Evolutionary conservation across 2,888 invertebrate species (phyloP).

Genomic region (Clepsis dumicolana): DNA sequence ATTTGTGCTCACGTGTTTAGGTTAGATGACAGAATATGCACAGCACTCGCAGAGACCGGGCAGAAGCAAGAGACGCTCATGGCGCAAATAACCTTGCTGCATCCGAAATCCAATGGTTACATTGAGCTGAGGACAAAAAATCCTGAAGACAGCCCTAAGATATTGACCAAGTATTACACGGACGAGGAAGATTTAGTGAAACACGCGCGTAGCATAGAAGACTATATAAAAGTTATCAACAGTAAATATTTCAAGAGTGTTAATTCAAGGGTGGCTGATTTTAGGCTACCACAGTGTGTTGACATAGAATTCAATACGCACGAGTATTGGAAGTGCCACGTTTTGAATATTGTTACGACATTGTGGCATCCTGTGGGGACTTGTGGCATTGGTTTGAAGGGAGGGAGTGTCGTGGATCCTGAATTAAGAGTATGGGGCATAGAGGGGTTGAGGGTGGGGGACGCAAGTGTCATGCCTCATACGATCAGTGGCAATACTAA

Average conservation of each 20-base stretch:
- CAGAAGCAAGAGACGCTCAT: slow-evolving; percentile 4
- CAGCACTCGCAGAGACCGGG: slow-evolving; percentile 8
- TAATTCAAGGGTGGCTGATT: slow-evolving; percentile 44
- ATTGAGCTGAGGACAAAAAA: slow-evolving; percentile 56
- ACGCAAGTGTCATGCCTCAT: slow-evolving; percentile 91
- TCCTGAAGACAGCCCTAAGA: slow-evolving; percentile 58
- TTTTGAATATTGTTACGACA: slow-evolving; percentile 44
- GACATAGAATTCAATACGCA: background rate
- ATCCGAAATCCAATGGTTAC: slow-evolving; percentile 58
- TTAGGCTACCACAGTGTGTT: background rate
- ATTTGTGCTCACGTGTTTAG: slow-evolving; percentile 22
- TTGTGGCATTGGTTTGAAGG: slow-evolving; percentile 48
- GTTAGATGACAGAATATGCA: slow-evolving; percentile 7
- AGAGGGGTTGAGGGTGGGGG: slow-evolving; percentile 86
- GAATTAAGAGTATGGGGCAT: slow-evolving; percentile 48
- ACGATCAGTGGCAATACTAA: slow-evolving; percentile 91
- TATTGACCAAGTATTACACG: slow-evolving; percentile 56
- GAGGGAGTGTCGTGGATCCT: slow-evolving; percentile 46
- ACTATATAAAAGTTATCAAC: slow-evolving; percentile 52
- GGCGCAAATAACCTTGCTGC: background rate
- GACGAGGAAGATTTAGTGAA: slow-evolving; percentile 53
- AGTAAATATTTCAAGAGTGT: slow-evolving; percentile 49
- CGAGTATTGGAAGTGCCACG: slow-evolving; percentile 45
- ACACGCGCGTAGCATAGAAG: slow-evolving; percentile 51
- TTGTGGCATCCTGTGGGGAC: slow-evolving; percentile 47